phyloP scores from a whole-genome alignment of 2,888 invertebrate species.

The Caenorhabditis sp. region DNA sequence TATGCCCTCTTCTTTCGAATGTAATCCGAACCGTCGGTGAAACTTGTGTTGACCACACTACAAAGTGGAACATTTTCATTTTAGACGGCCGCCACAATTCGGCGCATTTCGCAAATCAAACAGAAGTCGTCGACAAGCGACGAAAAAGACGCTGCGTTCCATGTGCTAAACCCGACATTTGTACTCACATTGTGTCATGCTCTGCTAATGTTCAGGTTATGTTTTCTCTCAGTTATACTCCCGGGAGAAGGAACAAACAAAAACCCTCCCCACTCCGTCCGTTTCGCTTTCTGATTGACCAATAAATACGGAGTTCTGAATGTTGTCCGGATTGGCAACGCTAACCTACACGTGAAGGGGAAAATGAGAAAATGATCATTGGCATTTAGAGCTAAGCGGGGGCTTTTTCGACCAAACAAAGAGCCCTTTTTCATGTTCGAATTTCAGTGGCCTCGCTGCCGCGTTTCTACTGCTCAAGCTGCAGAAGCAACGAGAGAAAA shows the following conservation, averaged over 20 bases:
- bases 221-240: slow-evolving; percentile 18
- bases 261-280: background rate
- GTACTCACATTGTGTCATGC: slow-evolving; percentile 68
- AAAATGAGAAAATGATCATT: slow-evolving; percentile 36
- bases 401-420: slow-evolving; percentile 16
- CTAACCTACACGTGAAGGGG: too few species aligned
- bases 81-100: slow-evolving; percentile 60
- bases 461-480: slow-evolving; percentile 61
- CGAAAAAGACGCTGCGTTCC: slow-evolving; percentile 53
- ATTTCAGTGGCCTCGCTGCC: slow-evolving; percentile 63
- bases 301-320: too few species aligned
- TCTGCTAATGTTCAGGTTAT: slow-evolving; percentile 63
- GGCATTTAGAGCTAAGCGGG: background rate
- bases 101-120: slow-evolving; percentile 63
- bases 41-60: background rate
- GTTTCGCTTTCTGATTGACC: slow-evolving; percentile 1
- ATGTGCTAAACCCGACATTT: slow-evolving; percentile 63
- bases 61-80: slow-evolving; percentile 35
- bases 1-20: slow-evolving; percentile 1
- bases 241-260: slow-evolving; percentile 7
- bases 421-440: slow-evolving; percentile 16
- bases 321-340: too few species aligned
- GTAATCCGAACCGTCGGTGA: slow-evolving; percentile 22
- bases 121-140: slow-evolving; percentile 36
- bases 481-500: slow-evolving; percentile 63